Evolutionary conservation across 2,113 vertebrate species (phyloP).

Genomic region (Tricholaema leucomelas): DNA sequence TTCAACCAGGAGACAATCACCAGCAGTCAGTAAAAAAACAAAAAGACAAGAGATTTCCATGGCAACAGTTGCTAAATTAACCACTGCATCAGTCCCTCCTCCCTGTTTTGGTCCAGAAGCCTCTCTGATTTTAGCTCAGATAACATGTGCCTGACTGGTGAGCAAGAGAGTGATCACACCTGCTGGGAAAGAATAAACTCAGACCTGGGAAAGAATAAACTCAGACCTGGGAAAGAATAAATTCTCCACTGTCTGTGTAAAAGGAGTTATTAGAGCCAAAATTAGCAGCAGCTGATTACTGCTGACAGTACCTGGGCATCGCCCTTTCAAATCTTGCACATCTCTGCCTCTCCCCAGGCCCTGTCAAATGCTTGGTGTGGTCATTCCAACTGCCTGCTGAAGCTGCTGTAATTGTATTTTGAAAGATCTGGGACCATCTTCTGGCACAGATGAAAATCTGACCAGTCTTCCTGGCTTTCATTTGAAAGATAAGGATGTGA

Average conservation of each 20-base stretch:
- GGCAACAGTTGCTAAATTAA: constrained; percentile 52
- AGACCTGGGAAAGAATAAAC: no score
- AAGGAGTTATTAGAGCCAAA: not conserved
- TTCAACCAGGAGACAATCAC: constrained; percentile 10
- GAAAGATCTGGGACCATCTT: not conserved
- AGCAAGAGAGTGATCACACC: not conserved
- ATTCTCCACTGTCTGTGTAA: not conserved
- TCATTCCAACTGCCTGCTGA: not conserved
- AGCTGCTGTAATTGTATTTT: not conserved
- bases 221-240: not conserved
- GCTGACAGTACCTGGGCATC: not conserved
- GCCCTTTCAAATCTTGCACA: not conserved
- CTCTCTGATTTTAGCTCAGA: not conserved
- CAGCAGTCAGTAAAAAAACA: constrained; percentile 25
- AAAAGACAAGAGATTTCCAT: not conserved
- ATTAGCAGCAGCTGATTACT: not conserved
- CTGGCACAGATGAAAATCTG: not conserved
- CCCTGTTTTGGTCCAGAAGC: not conserved
- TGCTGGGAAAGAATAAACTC: not conserved
- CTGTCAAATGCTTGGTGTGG: not conserved
- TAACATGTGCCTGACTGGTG: not conserved
- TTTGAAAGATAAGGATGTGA: not conserved
- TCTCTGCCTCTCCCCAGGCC: not conserved
- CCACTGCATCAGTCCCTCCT: not conserved
- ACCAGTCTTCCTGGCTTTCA: not conserved